Base-by-base conservation (phyloP, 53 echinoderm and acorn worm genomes). In the Temnopleurus reevesii region DNA sequence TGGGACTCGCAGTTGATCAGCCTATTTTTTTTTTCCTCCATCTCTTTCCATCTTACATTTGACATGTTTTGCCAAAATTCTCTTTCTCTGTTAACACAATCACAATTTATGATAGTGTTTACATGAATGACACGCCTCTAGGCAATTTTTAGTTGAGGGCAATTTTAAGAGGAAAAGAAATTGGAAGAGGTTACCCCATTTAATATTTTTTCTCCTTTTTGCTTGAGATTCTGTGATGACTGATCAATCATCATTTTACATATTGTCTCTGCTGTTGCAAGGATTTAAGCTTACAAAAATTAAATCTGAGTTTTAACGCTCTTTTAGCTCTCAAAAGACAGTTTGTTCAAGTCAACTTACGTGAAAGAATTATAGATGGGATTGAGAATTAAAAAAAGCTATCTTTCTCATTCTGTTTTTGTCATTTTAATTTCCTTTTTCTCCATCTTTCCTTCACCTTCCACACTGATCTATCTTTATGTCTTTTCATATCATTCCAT, bases 61-160 rank as follows among this genome's bases (percentile, higher is more conserved):
- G 23, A 21, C 85, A 60, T 85, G 59, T 59, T 44, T 85, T 36
- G 44, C 45, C 41, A 59, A 59, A 87, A 49, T 46, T 31, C 45
- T 51, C 31, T 33, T 66, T 33, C 88, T 66, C 51, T 53, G 88
- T 30, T 66, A 87, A 71, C 49, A 55, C 71, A 71, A 87, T 87
- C 53, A 71, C 88, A 87, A 87, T 66, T 87, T 87, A 87, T 87
- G 88, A 87, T 51, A 65, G 53, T 87, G 88, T 87, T 87, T 87
- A 87, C 71, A 87, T 31, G 64, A 87, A 65, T 87, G 88, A 87
- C 88, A 87, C 88, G 71, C 66, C 88, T 36, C 1, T 2, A 31
- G 88, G 88, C 88, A 45, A 47, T 87, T 85, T 85, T 60, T 84
- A 44, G 84, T 59, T 24, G 9, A 24, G 61, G 86, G 60, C 86